Evolutionary conservation across 2,113 vertebrate species (phyloP).

Genomic region (Eupsittula cactorum): DNA sequence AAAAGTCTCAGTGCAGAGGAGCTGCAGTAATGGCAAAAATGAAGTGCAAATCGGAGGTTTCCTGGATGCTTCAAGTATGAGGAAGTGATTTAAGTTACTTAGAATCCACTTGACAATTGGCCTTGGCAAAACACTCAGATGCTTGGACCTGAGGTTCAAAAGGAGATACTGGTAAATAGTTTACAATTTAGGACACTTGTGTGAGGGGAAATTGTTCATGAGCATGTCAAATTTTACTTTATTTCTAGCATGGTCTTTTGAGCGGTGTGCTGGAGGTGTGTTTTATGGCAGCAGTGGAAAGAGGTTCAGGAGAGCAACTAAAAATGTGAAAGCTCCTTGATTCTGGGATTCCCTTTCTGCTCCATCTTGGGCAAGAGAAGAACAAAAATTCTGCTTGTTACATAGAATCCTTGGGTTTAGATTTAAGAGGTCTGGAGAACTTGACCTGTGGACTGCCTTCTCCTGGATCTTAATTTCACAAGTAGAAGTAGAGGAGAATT

Average conservation of each 20-base stretch:
- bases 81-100: neutral
- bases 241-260: neutral
- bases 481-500: neutral
- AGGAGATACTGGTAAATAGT: neutral
- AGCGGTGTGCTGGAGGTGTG: neutral
- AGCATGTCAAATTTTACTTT: neutral
- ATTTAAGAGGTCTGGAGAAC: neutral
- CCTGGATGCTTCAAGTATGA: neutral
- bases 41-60: neutral
- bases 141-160: neutral
- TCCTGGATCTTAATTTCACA: neutral
- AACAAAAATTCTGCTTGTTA: neutral
- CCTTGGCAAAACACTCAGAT: neutral
- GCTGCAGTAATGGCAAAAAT: neutral
- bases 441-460: neutral
- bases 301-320: neutral
- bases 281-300: neutral
- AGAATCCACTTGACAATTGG: neutral
- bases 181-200: neutral
- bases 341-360: neutral
- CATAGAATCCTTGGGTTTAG: neutral
- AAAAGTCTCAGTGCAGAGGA: neutral
- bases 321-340: neutral
- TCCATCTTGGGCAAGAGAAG: neutral
- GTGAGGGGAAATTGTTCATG: neutral